Evolutionary conservation across 2,113 vertebrate species (phyloP).

Genomic region (Sardina pilchardus): DNA sequence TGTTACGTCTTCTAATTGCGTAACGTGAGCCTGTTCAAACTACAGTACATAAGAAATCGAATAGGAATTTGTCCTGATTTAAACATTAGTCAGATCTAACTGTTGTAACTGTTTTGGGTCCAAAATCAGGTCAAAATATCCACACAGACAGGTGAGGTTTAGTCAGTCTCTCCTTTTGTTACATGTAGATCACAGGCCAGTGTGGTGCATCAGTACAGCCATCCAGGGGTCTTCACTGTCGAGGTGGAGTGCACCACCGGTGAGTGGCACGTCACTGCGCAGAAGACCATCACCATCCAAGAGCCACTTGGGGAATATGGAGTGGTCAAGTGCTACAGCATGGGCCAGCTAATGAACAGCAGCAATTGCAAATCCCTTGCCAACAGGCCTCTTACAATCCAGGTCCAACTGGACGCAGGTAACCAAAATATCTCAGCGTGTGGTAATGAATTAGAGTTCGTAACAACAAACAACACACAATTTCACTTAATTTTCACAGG

Average conservation of each 20-base stretch:
- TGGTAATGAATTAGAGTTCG: background rate
- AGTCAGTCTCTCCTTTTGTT: conserved; percentile 20
- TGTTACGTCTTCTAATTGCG: no score
- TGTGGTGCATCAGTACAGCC: conserved; percentile 76
- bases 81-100: no score
- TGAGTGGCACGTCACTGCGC: conserved; percentile 86
- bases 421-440: conserved; percentile 1
- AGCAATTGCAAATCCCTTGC: conserved; percentile 69
- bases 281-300: conserved; percentile 75
- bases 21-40: no score
- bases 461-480: background rate
- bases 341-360: conserved; percentile 62
- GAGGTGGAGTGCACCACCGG: conserved; percentile 85
- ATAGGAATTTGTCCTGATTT: no score
- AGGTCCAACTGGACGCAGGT: conserved; percentile 80
- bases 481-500: conserved; percentile 64
- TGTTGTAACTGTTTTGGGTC: no score
- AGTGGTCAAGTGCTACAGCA: conserved; percentile 73
- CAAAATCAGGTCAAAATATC: no score
- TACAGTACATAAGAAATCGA: no score
- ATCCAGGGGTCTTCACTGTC: conserved; percentile 78
- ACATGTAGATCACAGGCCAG: conserved; percentile 77
- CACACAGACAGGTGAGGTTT: no score
- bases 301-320: conserved; percentile 72
- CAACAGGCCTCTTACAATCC: conserved; percentile 72